These are phyloP conservation scores for Trichogramma pretiosum DNA, from an alignment of 1,140 invertebrate species.

Conservation along the genomic window DNA sequence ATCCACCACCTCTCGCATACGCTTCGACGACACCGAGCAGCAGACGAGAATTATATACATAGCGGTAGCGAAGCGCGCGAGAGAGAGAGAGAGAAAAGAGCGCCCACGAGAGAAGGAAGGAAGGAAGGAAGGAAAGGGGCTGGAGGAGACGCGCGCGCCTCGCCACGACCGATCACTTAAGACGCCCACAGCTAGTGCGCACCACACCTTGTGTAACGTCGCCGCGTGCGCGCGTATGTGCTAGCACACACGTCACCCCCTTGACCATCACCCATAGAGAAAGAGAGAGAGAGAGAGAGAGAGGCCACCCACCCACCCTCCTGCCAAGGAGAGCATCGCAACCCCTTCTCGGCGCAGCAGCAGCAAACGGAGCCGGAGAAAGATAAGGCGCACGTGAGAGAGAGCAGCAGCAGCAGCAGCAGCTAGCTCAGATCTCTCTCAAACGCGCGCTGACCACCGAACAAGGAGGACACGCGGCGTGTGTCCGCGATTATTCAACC, in stretches of 20 bases:
- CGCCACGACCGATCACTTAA: slow-evolving; percentile 43
- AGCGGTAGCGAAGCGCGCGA: not conserved
- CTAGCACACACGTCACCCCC: slow-evolving; percentile 17
- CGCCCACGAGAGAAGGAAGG: not conserved
- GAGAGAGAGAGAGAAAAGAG: not conserved
- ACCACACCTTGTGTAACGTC: slow-evolving; percentile 11
- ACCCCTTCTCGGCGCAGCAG: slow-evolving; percentile 5
- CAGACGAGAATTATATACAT: not conserved
- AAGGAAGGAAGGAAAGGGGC: too few species aligned
- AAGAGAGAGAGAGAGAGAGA: slow-evolving; percentile 10
- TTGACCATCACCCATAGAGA: slow-evolving; percentile 6
- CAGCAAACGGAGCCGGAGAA: slow-evolving; percentile 5
- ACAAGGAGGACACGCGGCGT: not conserved
- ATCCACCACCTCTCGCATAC: too few species aligned
- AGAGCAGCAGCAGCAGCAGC: not conserved
- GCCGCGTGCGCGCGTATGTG: slow-evolving; percentile 18
- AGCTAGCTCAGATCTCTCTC: too few species aligned
- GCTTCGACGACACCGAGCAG: too few species aligned
- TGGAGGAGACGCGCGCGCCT: too few species aligned
- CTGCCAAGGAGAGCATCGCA: slow-evolving; percentile 13
- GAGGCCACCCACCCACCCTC: slow-evolving; percentile 7
- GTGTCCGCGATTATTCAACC: not conserved
- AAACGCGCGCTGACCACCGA: slow-evolving; percentile 1
- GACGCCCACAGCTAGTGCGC: slow-evolving; percentile 33
- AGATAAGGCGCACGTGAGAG: slow-evolving; percentile 3